Conservation (phyloP, 2,888 invertebrate genomes). For the Cephus pygmeus region DNA sequence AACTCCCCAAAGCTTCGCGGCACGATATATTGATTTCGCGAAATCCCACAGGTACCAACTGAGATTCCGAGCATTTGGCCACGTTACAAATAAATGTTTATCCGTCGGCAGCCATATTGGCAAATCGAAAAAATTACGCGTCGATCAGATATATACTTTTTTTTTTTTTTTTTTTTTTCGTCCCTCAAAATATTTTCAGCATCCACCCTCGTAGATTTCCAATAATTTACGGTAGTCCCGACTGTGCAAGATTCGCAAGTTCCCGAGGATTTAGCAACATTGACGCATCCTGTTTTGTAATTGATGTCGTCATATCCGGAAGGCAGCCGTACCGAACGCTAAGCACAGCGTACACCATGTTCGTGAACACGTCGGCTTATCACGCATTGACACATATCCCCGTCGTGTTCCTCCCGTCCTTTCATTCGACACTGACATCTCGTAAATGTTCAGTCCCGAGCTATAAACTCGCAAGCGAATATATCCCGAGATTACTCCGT, state of each 20-base stretch:
- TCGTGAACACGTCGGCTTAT: background rate
- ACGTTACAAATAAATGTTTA: constrained; percentile 14
- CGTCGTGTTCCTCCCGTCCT: background rate
- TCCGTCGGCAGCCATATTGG: background rate
- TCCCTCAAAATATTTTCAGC: no score
- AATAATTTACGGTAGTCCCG: background rate
- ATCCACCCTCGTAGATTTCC: background rate
- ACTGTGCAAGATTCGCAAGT: background rate
- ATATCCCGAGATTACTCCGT: background rate
- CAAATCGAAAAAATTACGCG: no score
- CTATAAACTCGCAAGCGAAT: background rate
- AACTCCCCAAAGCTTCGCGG: background rate
- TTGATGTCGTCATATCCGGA: constrained; percentile 23
- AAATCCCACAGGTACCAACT: background rate
- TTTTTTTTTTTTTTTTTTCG: no score
- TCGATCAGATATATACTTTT: no score
- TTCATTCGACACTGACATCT: background rate
- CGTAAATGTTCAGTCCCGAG: background rate
- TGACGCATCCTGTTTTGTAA: constrained; percentile 20
- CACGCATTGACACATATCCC: background rate
- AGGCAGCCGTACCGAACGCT: constrained; percentile 7
- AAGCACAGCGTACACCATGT: background rate
- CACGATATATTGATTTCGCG: constrained; percentile 8
- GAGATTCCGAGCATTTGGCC: background rate
- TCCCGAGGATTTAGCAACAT: background rate